phyloP scores from a whole-genome alignment of 2,888 invertebrate genomes.

The Xestia rhomboidea region DNA sequence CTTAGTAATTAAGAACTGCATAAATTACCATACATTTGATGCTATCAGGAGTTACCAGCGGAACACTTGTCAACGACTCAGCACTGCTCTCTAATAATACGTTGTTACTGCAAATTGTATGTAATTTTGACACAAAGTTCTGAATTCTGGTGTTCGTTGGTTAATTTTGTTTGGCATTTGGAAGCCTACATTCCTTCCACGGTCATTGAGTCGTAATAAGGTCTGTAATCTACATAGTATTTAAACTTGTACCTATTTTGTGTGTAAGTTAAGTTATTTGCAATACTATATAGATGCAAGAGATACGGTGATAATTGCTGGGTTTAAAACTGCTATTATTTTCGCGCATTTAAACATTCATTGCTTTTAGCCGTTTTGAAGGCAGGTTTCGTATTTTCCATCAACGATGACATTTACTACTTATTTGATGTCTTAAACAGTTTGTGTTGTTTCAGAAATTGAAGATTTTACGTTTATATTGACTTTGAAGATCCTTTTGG shows the following conservation, averaged over 20 bases:
- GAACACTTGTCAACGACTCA: slow-evolving; percentile 72
- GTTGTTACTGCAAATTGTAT: slow-evolving; percentile 62
- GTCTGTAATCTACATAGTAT: slow-evolving; percentile 18
- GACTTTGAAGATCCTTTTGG: slow-evolving; percentile 23
- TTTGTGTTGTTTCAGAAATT: background rate
- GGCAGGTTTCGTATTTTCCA: background rate
- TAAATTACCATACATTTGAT: slow-evolving; percentile 76
- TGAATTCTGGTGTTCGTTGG: slow-evolving; percentile 40
- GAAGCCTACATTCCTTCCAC: slow-evolving; percentile 44
- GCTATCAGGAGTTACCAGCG: slow-evolving; percentile 69
- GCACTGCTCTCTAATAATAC: slow-evolving; percentile 61
- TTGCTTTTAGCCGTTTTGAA: background rate
- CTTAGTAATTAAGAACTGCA: slow-evolving; percentile 75
- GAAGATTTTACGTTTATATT: slow-evolving; percentile 26
- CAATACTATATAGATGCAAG: slow-evolving; percentile 19
- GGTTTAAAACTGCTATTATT: slow-evolving; percentile 12
- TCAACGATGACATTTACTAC: slow-evolving; percentile 17
- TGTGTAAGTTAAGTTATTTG: slow-evolving; percentile 34
- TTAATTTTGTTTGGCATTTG: slow-evolving; percentile 53
- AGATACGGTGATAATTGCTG: slow-evolving; percentile 14
- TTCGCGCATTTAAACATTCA: background rate
- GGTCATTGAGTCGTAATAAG: slow-evolving; percentile 30
- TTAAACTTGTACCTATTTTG: slow-evolving; percentile 17
- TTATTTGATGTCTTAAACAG: background rate
- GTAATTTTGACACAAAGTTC: slow-evolving; percentile 54